Conservation (phyloP, 2,888 invertebrate species). For the Cryptosula pallasiana region DNA sequence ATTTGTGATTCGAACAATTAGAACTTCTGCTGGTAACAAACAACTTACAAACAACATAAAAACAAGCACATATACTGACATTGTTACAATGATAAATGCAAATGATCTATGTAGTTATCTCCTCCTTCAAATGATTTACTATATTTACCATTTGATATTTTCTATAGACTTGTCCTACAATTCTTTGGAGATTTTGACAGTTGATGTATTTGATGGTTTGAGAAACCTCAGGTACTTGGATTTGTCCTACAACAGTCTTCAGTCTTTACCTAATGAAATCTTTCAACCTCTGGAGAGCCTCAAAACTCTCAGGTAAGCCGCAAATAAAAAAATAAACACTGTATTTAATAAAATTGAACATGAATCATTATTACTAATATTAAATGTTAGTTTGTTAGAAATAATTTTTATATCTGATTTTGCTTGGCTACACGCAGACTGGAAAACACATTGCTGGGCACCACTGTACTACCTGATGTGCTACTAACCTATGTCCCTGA, state of each 20-base stretch:
- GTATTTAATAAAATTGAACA: too few species aligned
- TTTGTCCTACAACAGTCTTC: constrained; percentile 1
- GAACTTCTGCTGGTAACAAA: too few species aligned
- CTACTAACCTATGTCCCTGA: background rate
- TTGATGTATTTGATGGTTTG: background rate
- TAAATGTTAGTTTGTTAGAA: too few species aligned
- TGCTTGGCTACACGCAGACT: background rate
- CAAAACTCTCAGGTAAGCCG: background rate
- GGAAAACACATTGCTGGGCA: background rate
- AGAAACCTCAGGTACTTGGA: background rate
- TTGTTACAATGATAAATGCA: too few species aligned
- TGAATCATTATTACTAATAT: too few species aligned
- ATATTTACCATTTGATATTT: background rate
- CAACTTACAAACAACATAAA: too few species aligned
- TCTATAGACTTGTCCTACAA: background rate
- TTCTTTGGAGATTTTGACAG: background rate
- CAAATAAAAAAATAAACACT: too few species aligned
- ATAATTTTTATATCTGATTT: background rate
- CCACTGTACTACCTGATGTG: background rate
- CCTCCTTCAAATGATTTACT: too few species aligned
- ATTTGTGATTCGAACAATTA: too few species aligned
- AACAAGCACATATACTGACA: too few species aligned
- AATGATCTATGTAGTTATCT: too few species aligned
- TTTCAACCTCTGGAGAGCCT: background rate
- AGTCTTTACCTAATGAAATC: background rate